Evolutionary conservation across 2,113 vertebrate species (phyloP).

Genomic region (Pungitius pungitius): DNA sequence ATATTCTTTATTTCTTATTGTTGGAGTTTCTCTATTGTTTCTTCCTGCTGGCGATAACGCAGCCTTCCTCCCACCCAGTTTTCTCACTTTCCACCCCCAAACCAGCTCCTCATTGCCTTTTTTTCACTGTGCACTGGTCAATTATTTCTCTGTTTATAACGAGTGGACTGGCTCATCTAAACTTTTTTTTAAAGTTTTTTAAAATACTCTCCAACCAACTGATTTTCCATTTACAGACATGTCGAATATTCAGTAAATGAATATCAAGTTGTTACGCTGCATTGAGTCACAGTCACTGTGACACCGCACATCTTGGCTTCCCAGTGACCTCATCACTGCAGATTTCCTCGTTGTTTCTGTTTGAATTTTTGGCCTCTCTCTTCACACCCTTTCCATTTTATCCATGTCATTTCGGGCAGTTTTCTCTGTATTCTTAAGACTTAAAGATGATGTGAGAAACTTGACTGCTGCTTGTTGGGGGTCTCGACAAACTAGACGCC

Average conservation of each 20-base stretch:
- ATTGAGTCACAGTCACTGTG: conserved; percentile 23
- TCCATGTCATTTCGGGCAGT: not conserved
- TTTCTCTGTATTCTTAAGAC: not conserved
- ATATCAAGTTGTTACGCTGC: not conserved
- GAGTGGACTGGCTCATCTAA: conserved; percentile 52
- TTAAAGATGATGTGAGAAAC: not conserved
- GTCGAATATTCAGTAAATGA: conserved; percentile 1
- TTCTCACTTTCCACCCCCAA: not conserved
- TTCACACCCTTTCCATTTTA: conserved; percentile 6
- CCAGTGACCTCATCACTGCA: conserved; percentile 50
- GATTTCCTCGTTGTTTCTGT: conserved; percentile 21
- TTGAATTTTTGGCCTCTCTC: conserved; percentile 8
- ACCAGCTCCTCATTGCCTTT: conserved; percentile 17
- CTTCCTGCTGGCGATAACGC: conserved; percentile 22
- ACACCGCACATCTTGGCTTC: conserved; percentile 53
- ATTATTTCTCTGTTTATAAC: conserved; percentile 61
- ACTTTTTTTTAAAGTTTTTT: conserved; percentile 11
- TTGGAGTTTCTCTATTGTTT: conserved; percentile 2
- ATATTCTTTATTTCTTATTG: not conserved
- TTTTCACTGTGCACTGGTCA: conserved; percentile 28
- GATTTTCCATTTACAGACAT: conserved; percentile 22
- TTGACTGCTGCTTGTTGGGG: not conserved
- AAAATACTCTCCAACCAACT: too few relatives aligned
- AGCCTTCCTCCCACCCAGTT: conserved; percentile 24
- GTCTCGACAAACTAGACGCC: not conserved